A percentile compares a stretch with the other conserved stretches of the same genome.
These are phyloP conservation scores for Caenorhabditis macrosperma DNA, from an alignment of 2,888 invertebrate species.

Conservation along the genomic window DNA sequence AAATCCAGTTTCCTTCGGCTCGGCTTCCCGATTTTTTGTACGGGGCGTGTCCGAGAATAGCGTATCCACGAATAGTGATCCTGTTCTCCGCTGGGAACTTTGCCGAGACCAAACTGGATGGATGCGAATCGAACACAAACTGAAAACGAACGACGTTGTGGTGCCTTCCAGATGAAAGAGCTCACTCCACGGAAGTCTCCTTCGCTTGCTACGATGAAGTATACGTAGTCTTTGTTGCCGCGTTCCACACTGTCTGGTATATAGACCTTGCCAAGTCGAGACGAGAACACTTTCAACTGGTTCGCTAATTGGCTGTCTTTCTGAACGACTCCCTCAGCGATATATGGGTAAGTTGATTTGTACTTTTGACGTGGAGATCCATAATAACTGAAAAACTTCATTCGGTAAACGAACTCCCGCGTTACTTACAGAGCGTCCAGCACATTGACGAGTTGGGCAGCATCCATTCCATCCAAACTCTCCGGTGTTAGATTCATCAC, in stretches of 20 bases:
- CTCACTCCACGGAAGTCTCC: slow-evolving; percentile 18
- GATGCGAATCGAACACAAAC: slow-evolving; percentile 21
- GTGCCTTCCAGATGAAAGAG: too few relatives aligned
- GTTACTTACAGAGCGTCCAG: not conserved
- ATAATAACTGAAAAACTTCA: slow-evolving; percentile 11
- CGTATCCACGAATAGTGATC: slow-evolving; percentile 27
- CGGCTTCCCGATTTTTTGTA: not conserved
- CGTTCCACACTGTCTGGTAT: not conserved
- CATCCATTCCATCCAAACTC: not conserved
- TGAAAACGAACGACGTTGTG: not conserved
- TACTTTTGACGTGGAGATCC: slow-evolving; percentile 16
- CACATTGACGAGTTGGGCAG: not conserved
- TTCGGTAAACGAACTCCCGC: too few relatives aligned
- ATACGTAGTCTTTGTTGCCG: slow-evolving; percentile 17
- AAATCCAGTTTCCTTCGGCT: slow-evolving; percentile 27
- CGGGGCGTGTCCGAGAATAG: slow-evolving; percentile 15
- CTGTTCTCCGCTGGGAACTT: slow-evolving; percentile 20
- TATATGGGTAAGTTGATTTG: slow-evolving; percentile 22
- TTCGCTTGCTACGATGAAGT: slow-evolving; percentile 14
- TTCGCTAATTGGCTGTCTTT: slow-evolving; percentile 3
- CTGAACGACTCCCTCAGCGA: slow-evolving; percentile 32
- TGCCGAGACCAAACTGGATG: slow-evolving; percentile 21
- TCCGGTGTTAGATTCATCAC: not conserved
- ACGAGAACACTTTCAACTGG: slow-evolving; percentile 23
- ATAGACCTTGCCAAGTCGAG: slow-evolving; percentile 10